phyloP scores from a whole-genome alignment of 2,888 invertebrate species.

The Heterodera filipjevi region DNA sequence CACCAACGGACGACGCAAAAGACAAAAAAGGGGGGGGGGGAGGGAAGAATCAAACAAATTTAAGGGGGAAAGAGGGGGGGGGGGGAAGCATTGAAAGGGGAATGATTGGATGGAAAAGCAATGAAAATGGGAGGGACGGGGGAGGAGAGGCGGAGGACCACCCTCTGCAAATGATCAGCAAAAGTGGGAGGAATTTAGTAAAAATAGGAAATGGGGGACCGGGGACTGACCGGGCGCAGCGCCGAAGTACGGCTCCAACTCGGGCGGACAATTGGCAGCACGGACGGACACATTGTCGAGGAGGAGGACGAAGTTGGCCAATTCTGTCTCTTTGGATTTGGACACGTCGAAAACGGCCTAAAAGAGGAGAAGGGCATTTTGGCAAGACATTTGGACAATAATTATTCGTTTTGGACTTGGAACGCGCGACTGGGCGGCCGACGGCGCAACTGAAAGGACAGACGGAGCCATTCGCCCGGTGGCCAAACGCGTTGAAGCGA shows the following conservation, averaged over 20 bases:
- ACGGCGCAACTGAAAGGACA: conserved; percentile 33
- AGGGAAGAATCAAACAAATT: background rate
- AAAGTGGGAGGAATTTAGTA: background rate
- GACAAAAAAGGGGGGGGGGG: too few relatives aligned
- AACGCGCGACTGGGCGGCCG: conserved; percentile 32
- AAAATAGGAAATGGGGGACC: background rate
- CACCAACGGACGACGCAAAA: background rate
- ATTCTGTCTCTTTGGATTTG: conserved; percentile 20
- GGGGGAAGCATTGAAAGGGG: background rate
- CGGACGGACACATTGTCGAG: conserved; percentile 42
- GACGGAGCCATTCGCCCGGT: conserved; percentile 36
- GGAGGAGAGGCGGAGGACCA: too few relatives aligned
- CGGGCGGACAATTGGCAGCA: conserved; percentile 38
- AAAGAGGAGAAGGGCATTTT: conserved; percentile 27
- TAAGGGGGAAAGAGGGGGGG: too few relatives aligned
- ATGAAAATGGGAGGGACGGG: too few relatives aligned
- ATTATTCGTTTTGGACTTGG: conserved; percentile 13
- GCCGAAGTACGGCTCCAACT: conserved; percentile 43
- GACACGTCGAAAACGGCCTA: conserved; percentile 48
- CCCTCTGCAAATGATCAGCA: too few relatives aligned
- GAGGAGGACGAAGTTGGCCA: conserved; percentile 37
- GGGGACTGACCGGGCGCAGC: conserved; percentile 40
- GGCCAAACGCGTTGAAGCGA: conserved; percentile 30
- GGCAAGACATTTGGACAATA: background rate
- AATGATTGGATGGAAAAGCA: background rate